These are phyloP conservation scores for Podilymbus podiceps DNA, from an alignment of 2,113 vertebrate genomes.

Conservation along the genomic window DNA sequence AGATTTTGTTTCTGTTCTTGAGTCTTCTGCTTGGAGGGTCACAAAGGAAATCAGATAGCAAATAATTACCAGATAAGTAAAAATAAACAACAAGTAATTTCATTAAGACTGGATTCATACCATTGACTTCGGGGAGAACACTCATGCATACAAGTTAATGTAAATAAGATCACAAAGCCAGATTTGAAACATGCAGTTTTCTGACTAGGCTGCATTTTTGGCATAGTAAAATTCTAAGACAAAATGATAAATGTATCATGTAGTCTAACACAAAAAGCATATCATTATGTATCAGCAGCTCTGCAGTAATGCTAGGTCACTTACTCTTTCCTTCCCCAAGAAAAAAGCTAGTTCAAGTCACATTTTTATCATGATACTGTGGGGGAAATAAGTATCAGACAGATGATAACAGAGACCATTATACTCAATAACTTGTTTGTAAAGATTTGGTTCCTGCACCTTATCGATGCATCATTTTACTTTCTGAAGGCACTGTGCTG, in stretches of 20 bases:
- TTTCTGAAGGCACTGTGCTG: not conserved
- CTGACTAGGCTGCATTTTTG: not conserved
- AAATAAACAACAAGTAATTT: slow-evolving; percentile 33
- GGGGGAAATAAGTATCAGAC: too few species aligned
- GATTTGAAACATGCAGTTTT: not conserved
- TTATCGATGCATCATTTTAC: not conserved
- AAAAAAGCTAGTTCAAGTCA: not conserved
- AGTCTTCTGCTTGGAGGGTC: not conserved
- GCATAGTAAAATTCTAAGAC: not conserved
- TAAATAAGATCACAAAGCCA: slow-evolving; percentile 6
- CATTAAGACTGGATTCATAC: slow-evolving; percentile 8
- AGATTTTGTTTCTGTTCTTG: not conserved
- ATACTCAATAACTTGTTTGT: not conserved
- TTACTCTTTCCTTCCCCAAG: not conserved
- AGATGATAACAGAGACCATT: not conserved
- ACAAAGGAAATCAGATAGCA: not conserved
- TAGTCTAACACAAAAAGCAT: not conserved
- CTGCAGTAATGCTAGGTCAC: not conserved
- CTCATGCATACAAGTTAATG: not conserved
- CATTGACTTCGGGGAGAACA: not conserved
- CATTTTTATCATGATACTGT: not conserved
- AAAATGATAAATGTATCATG: not conserved
- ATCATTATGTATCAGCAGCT: not conserved
- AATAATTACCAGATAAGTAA: slow-evolving; percentile 26
- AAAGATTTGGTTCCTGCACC: not conserved